Evolutionary conservation across 2,113 vertebrate species (phyloP).

Genomic region (Cichladusa arquata): DNA sequence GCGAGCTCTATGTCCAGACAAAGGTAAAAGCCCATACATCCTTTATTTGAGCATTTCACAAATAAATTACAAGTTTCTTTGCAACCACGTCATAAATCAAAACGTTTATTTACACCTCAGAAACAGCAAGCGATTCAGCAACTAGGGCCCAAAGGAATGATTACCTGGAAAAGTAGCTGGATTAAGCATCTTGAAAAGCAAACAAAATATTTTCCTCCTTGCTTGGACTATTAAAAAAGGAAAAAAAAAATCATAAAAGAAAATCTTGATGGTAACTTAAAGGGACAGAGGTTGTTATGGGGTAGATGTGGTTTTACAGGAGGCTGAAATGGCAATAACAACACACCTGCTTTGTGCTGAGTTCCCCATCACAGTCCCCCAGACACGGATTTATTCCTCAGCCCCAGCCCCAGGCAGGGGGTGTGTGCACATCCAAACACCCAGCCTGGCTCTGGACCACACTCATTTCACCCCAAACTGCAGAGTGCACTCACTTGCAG

Average conservation of each 20-base stretch:
- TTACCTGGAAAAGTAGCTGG: slow-evolving; percentile 28
- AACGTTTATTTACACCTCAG: slow-evolving; percentile 70
- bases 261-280: not conserved
- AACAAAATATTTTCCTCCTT: slow-evolving; percentile 13
- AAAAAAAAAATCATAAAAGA: not conserved
- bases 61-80: slow-evolving; percentile 74
- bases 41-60: slow-evolving; percentile 74
- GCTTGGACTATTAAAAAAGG: not conserved
- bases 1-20: slow-evolving; percentile 19
- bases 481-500: not conserved
- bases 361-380: not conserved
- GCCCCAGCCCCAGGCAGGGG: not conserved
- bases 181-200: slow-evolving; percentile 17
- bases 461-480: not conserved
- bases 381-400: not conserved
- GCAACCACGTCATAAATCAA: slow-evolving; percentile 67
- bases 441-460: not conserved
- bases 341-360: not conserved
- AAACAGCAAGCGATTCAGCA: slow-evolving; percentile 64
- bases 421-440: not conserved
- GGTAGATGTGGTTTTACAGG: not conserved
- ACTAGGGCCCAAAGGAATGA: slow-evolving; percentile 50
- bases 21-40: slow-evolving; percentile 67
- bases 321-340: not conserved
- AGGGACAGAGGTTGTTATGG: not conserved